phyloP scores from a whole-genome alignment of 92 coral and sea anemone species.

The Desmophyllum pertusum region DNA sequence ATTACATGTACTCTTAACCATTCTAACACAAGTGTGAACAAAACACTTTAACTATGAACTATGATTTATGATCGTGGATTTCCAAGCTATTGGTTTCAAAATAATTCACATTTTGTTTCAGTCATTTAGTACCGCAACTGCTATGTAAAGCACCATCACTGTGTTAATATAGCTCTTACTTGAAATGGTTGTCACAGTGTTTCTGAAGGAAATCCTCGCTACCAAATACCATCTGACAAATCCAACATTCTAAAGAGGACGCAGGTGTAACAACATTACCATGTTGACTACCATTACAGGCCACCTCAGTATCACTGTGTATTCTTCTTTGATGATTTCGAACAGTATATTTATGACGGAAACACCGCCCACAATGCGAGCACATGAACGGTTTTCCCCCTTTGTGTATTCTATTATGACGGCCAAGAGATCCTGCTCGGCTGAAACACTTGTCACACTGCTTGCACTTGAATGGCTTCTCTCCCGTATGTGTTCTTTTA shows the following conservation, averaged over 20 bases:
- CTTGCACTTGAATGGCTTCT: not conserved
- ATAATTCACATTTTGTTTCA: no score
- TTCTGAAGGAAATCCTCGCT: not conserved
- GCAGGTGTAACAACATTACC: not conserved
- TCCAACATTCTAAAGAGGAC: no score
- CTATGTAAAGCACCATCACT: no score
- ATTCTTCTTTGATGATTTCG: not conserved
- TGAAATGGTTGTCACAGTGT: not conserved
- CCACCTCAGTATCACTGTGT: not conserved
- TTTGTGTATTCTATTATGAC: not conserved
- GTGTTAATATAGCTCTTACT: not conserved
- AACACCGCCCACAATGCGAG: not conserved
- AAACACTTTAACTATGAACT: no score
- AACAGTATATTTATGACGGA: not conserved
- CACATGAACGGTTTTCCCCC: slow-evolving; percentile 2
- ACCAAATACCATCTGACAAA: not conserved
- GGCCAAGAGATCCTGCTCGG: not conserved
- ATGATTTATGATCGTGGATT: no score
- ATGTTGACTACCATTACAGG: not conserved
- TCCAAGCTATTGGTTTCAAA: no score
- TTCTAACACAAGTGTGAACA: no score
- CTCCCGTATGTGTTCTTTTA: not conserved
- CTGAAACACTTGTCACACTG: not conserved
- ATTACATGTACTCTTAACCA: no score
- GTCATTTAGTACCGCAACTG: no score